Evolutionary conservation across 2,797 vertebrate species (phyloP).

Genomic region (Melopsittacus undulatus): DNA sequence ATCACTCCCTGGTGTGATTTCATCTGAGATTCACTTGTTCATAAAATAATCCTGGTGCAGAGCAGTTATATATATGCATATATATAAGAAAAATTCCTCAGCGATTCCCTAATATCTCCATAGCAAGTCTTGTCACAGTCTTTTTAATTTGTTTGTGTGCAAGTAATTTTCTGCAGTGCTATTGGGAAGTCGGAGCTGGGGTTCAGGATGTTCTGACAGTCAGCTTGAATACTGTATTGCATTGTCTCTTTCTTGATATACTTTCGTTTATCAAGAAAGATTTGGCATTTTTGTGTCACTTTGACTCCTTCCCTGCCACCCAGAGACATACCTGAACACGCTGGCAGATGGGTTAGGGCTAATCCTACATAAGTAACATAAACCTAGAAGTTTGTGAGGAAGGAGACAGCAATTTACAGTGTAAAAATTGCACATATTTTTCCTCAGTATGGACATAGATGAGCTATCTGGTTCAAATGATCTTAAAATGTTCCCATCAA

Average conservation of each 20-base stretch:
- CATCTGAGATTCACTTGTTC: not conserved
- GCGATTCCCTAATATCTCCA: not conserved
- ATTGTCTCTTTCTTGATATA: not conserved
- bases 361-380: not conserved
- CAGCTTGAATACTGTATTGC: not conserved
- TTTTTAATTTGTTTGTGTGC: not conserved
- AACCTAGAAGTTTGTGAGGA: not conserved
- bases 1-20: not conserved
- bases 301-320: fast-evolving
- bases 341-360: not conserved
- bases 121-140: not conserved
- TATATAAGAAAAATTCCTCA: not conserved
- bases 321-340: not conserved
- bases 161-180: not conserved
- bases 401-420: not conserved
- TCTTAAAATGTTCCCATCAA: not conserved
- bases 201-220: not conserved
- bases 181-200: not conserved
- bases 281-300: not conserved
- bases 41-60: not conserved
- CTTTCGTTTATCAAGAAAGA: not conserved
- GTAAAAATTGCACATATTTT: not conserved
- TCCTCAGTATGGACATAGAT: not conserved
- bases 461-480: not conserved
- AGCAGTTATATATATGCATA: not conserved